Percentiles rank a stretch among this genome's conserved stretches.
phyloP scores from a whole-genome alignment of 2,113 vertebrate genomes.

The Calyptomena viridis region DNA sequence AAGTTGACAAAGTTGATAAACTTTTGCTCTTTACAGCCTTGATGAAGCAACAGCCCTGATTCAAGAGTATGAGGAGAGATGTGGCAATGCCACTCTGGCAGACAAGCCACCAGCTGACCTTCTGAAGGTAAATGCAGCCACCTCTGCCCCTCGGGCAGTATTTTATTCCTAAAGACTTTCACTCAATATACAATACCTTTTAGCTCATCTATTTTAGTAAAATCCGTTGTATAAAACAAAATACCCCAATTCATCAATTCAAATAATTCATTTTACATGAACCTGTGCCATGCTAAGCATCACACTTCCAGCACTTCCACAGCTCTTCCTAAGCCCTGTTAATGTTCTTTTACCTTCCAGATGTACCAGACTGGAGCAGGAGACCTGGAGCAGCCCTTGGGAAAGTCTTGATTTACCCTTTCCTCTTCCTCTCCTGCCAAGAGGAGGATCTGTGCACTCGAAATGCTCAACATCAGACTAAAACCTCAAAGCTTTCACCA shows the following conservation, averaged over 20 bases:
- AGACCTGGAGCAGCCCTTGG: not conserved
- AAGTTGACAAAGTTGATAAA: not conserved
- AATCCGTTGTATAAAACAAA: not conserved
- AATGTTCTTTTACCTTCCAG: constrained; percentile 46
- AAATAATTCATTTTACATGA: not conserved
- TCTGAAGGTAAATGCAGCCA: constrained; percentile 76
- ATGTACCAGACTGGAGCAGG: constrained; percentile 49
- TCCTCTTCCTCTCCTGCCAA: not conserved
- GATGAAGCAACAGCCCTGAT: constrained; percentile 81
- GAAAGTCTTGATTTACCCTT: not conserved
- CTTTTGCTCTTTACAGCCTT: constrained; percentile 65
- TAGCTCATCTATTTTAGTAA: not conserved
- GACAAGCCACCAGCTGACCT: constrained; percentile 52
- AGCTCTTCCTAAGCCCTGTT: not conserved
- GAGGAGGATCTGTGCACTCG: not conserved
- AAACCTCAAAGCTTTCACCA: not conserved
- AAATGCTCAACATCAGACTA: not conserved
- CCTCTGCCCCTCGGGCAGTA: not conserved
- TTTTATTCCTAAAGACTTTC: not conserved
- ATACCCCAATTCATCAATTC: not conserved
- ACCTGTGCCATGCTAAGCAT: not conserved
- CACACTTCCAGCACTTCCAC: not conserved
- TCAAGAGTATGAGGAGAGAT: constrained; percentile 75
- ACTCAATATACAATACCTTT: not conserved
- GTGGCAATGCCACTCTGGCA: constrained; percentile 55